Evolutionary conservation across 1,140 invertebrate species (phyloP), one percentile per base, ranked within the genome.

Genomic region (Zaprionus inermis): DNA sequence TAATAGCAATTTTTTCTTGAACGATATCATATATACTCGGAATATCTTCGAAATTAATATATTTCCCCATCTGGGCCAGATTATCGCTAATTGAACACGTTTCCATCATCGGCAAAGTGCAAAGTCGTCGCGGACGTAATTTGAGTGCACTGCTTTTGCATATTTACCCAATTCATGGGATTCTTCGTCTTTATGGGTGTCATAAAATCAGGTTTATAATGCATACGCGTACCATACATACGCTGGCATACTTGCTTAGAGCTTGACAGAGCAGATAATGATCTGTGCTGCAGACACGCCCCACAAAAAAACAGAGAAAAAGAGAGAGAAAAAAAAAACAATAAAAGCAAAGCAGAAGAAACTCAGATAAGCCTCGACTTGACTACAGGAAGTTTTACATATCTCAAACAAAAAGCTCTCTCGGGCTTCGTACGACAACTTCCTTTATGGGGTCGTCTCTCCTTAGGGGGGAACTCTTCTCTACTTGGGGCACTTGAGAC

Each of bases 311-410:
- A 54, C 20, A 22, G 28, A 22, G 16, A 49, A 28, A 4, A 56
- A 44, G 11, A 24, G 9, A n/a, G 32, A 38, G n/a, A 11, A 38
- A 28, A 52, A 63, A 14, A 34, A 61, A 73, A 44, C 9, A 44
- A 44, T 16, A 44, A 44, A 44, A 16, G n/a, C 6, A 16, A 44
- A 16, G 38, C 38, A 7, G 6, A 16, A 38, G 36, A n/a, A 44
- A 44, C 38, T 44, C 6, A 44, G 58, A 52, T 85, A 80, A 76
- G 81, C 52, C 30, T 76, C 70, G 78, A 81, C 74, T 85, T 85
- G 82, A 81, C 81, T 86, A 86, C 82, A 86, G 82, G 82, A 86
- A 86, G 82, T 86, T 86, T 86, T 73, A 79, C 65, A 86, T 86
- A 86, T 86, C 79, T 78, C 61, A 76, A 75, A 81, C 79, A 60